Evolutionary conservation across 2,113 vertebrate genomes (phyloP).

Genomic region (Guaruba guarouba): DNA sequence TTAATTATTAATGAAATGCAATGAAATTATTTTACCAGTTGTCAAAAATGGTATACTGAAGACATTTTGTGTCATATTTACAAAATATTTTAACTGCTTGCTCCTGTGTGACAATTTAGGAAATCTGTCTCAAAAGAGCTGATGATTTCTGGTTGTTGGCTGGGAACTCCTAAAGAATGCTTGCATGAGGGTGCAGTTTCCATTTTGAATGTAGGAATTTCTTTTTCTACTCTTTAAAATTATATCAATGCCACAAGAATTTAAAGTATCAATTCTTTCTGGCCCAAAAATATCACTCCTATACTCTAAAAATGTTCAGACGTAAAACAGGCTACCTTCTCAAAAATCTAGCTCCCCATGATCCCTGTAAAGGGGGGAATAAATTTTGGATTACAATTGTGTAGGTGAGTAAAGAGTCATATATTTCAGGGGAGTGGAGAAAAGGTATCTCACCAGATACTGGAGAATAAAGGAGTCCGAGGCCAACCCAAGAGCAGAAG

Average conservation of each 20-base stretch:
- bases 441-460: neutral
- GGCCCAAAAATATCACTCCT: neutral
- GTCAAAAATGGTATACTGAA: neutral
- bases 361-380: neutral
- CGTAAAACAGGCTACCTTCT: neutral
- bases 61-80: neutral
- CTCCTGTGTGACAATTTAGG: neutral
- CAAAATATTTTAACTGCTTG: neutral
- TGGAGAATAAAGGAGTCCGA: neutral
- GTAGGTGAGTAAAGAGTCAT: neutral
- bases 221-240: neutral
- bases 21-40: neutral
- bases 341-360: neutral
- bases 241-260: neutral
- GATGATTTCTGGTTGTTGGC: neutral
- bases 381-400: neutral
- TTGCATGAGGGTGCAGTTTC: neutral
- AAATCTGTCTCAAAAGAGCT: neutral
- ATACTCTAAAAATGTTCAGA: neutral
- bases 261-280: neutral
- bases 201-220: neutral
- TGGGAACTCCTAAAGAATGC: neutral
- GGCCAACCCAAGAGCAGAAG: conserved; percentile 22
- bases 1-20: neutral
- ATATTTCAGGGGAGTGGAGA: neutral